Evolutionary conservation across 2,797 vertebrate species (phyloP), one percentile per base, ranked within the genome.

Genomic region (Acanthopagrus latus): DNA sequence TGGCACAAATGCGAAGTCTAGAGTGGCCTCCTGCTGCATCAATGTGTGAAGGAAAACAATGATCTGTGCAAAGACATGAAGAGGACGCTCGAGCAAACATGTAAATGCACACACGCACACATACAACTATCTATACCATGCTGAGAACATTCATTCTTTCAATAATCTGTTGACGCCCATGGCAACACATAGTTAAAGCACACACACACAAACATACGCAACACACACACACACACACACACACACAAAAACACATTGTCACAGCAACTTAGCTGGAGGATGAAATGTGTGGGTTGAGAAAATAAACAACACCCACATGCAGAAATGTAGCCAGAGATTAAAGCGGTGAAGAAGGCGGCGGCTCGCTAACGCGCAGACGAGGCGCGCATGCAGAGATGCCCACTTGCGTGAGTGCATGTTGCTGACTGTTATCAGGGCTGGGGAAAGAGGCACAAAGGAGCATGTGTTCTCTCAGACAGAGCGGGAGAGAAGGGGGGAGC

Each of bases 381-480:
- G 25, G 38, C 46, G 25, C 52, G 72, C 47, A 74, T 76, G 71
- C 54, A 65, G 71, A 77, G 76, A 85, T 55, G 59, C 65, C 78
- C 74, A 69, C 78, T 75, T 67, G 64, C 80, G 64, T 48, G 64
- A 74, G 72, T 48, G 65, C 78, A 74, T 76, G 44, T 81, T 72
- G 52, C 56, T 82, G 67, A 63, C 73, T 76, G 83, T 86, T 81
- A 78, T 86, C 71, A 69, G 50, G 51, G 65, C 76, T 50, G 65
- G 85, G 23, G 62, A 86, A 80, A 75, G 50, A 78, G 65, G 80
- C 78, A 91, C 90, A 92, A 92, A 81, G 87, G 84, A 81, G 71
- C 62, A 71, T 88, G 90, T 94, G 91, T 93, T 81, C 91, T 90
- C 86, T 72, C 65, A 86, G 78, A 91, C 72, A 77, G 88, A 74